A percentile compares a stretch with the other conserved stretches of the same genome.
Conservation (phyloP, 2,113 vertebrate species). For the Aleadryas rufinucha region DNA sequence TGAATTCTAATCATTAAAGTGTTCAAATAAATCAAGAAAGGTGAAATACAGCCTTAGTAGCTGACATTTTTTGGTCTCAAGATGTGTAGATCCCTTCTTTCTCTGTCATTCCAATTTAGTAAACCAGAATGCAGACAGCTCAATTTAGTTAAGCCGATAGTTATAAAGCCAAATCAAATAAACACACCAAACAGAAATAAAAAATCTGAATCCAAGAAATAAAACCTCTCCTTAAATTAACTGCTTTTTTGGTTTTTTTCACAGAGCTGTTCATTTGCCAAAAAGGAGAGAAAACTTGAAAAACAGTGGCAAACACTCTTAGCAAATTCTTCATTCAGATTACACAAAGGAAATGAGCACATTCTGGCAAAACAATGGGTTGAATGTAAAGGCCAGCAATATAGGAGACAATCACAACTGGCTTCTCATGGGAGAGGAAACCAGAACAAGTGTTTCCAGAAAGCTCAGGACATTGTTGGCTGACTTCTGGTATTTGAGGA, state of each 20-base stretch:
- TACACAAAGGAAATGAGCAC: background rate
- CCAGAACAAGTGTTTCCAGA: background rate
- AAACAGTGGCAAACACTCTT: background rate
- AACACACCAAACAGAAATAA: background rate
- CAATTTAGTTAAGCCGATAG: background rate
- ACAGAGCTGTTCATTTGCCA: background rate
- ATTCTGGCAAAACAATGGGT: background rate
- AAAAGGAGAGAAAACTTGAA: background rate
- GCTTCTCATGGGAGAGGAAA: background rate
- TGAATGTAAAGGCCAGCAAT: background rate
- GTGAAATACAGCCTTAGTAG: background rate
- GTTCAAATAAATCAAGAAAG: background rate
- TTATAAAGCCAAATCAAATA: background rate
- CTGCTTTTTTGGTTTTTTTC: background rate
- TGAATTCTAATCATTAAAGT: background rate
- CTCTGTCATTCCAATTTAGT: background rate
- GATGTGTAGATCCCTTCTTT: background rate
- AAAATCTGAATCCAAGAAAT: background rate
- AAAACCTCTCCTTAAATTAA: background rate
- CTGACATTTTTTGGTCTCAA: background rate
- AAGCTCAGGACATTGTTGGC: background rate
- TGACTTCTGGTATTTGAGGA: background rate
- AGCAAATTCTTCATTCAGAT: background rate
- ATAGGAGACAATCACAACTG: background rate
- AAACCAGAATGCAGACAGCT: background rate